Evolutionary conservation across 2,888 invertebrate genomes (phyloP), one percentile per base, ranked within the genome.

Genomic region (Lepidocyrtinus sp.): DNA sequence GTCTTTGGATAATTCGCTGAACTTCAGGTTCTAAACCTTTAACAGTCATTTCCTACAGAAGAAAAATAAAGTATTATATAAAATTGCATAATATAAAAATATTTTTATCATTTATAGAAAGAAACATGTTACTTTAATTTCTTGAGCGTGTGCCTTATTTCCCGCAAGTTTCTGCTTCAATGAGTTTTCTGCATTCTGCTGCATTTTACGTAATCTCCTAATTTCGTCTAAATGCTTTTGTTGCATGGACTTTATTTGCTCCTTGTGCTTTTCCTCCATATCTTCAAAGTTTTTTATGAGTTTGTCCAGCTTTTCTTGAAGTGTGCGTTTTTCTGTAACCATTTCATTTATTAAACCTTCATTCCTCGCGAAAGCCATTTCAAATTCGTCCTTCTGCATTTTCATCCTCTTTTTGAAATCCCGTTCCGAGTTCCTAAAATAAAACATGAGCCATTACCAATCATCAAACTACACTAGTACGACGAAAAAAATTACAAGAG

Each of bases 11-110:
- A 93, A 96, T 94, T 86, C 92, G 93, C 24, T 94, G 92, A 1
- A 96, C 90, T 88, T 96, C 96, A 0, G 94, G 93, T 88, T 96
- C 95, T n/a, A 96, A 88, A 0, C 95, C 95, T 90, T 95, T 95
- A 0, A 96, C 94, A 2, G 96, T 83, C 83, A 81, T 81, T 26
- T 83, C 83, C 83, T 83, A n/a, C 9, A 9, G n/a, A 55, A 2
- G 17, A 55, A 21, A 50, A 24, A 24, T n/a, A n/a, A n/a, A n/a
- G n/a, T n/a, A n/a, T n/a, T n/a, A 2, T 63, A 21, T 17, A 24
- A 46, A 17, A n/a, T 50, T 17, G 17, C 24, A 12, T 61, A 71
- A 61, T 24, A n/a, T 24, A 59, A 61, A 1, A 46, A 17, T 15
- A 1, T 25, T 59, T 63, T 9, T 45, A 22, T 25, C 27, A 55